Percentiles rank a stretch among this genome's conserved stretches.
Evolutionary conservation across 1,140 invertebrate genomes (phyloP).

Genomic region (Philopotamus ludificatus): DNA sequence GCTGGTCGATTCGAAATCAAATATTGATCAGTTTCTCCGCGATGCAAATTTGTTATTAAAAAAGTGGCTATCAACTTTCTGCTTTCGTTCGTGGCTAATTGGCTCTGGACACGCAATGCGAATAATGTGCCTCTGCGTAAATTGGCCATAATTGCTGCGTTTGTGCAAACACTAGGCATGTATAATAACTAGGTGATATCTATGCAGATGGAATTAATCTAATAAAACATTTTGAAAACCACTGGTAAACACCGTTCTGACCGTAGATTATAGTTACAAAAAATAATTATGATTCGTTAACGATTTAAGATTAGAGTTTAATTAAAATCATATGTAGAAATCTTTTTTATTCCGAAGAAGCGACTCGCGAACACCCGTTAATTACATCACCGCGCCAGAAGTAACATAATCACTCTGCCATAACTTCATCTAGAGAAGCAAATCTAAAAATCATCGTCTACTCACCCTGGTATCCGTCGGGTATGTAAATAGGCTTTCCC

Average conservation of each 20-base stretch:
- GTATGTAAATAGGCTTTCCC: slow-evolving; percentile 57
- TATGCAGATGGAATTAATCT: too few relatives aligned
- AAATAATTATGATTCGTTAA: too few relatives aligned
- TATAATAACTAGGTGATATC: too few relatives aligned
- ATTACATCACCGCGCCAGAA: not conserved
- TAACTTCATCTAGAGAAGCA: too few relatives aligned
- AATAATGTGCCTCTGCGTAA: not conserved
- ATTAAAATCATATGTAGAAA: not conserved
- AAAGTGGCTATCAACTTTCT: not conserved
- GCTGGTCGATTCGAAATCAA: not conserved
- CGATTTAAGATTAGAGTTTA: too few relatives aligned
- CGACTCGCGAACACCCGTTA: not conserved
- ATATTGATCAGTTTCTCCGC: not conserved
- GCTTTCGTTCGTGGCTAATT: not conserved
- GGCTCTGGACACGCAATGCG: not conserved
- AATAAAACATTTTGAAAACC: too few relatives aligned
- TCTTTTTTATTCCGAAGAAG: not conserved
- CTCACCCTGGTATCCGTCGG: slow-evolving; percentile 61
- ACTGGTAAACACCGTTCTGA: too few relatives aligned
- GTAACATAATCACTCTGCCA: not conserved
- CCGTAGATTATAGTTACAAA: too few relatives aligned
- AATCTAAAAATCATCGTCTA: too few relatives aligned
- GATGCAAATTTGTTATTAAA: not conserved
- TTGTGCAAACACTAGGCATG: too few relatives aligned
- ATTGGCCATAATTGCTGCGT: not conserved